Evolutionary conservation across 2,113 vertebrate genomes (phyloP).

Genomic region (Cardinalis cardinalis): DNA sequence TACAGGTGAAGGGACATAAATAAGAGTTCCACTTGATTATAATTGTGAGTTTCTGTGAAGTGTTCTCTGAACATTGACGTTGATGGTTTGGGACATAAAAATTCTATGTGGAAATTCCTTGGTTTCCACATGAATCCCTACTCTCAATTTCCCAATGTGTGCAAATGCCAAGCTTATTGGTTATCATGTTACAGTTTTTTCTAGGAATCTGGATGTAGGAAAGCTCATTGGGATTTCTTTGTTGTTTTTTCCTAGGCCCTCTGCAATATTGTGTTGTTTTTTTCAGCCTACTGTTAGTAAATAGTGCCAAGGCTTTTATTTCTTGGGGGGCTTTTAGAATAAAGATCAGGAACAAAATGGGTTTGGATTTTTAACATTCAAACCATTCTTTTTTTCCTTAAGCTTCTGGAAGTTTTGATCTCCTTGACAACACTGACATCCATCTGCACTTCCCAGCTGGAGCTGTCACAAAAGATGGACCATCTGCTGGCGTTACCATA

Average conservation of each 20-base stretch:
- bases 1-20: neutral
- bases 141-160: neutral
- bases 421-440: constrained; percentile 96
- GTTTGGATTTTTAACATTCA: constrained; percentile 57
- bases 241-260: neutral
- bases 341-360: constrained; percentile 18
- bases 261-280: neutral
- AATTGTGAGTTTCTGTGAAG: neutral
- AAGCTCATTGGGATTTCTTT: neutral
- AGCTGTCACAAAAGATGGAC: constrained; percentile 97
- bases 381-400: constrained; percentile 47
- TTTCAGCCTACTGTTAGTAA: neutral
- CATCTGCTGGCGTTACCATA: constrained; percentile 97
- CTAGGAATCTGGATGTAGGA: neutral
- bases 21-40: neutral
- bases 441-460: constrained; percentile 99
- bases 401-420: constrained; percentile 92
- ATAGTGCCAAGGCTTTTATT: neutral
- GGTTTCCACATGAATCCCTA: neutral
- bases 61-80: neutral
- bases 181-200: neutral
- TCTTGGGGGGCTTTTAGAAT: constrained; percentile 7
- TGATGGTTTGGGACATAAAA: neutral
- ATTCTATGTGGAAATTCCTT: neutral
- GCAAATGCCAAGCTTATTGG: neutral